These are phyloP conservation scores for Planiliza haematocheilus DNA, from an alignment of 2,113 vertebrate species.

Conservation along the genomic window DNA sequence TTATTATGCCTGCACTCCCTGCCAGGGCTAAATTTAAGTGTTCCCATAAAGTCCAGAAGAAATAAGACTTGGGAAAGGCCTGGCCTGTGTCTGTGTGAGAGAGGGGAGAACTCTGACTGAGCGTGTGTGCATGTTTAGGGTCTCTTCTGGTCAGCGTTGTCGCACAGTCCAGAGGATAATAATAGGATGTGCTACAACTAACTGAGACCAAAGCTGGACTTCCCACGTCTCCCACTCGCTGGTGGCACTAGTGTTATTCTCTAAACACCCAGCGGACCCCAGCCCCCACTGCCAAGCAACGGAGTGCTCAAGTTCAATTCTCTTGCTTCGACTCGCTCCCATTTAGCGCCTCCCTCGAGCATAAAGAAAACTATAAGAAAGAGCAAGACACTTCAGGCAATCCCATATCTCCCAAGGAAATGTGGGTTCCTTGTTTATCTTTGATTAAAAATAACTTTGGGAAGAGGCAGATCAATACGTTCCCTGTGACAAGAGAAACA, in stretches of 20 bases:
- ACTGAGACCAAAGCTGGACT: slow-evolving; percentile 78
- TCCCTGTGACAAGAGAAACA: slow-evolving; percentile 70
- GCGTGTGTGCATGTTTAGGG: slow-evolving; percentile 79
- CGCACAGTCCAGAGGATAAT: slow-evolving; percentile 82
- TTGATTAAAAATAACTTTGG: slow-evolving; percentile 86
- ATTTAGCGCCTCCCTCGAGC: slow-evolving; percentile 67
- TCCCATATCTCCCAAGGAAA: slow-evolving; percentile 79
- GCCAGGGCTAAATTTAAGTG: slow-evolving; percentile 85
- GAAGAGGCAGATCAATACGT: slow-evolving; percentile 84
- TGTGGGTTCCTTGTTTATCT: slow-evolving; percentile 82
- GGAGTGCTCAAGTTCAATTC: slow-evolving; percentile 41
- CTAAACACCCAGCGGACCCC: slow-evolving; percentile 58
- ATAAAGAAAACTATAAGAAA: slow-evolving; percentile 61
- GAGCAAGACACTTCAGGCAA: slow-evolving; percentile 63
- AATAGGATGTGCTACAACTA: slow-evolving; percentile 83
- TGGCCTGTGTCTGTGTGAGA: slow-evolving; percentile 73
- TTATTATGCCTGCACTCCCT: slow-evolving; percentile 83
- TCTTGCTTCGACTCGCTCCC: slow-evolving; percentile 47
- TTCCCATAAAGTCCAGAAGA: slow-evolving; percentile 85
- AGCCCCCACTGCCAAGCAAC: slow-evolving; percentile 11
- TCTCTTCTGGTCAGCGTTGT: slow-evolving; percentile 82
- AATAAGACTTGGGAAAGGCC: slow-evolving; percentile 84
- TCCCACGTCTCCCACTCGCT: slow-evolving; percentile 82
- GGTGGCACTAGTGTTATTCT: slow-evolving; percentile 79
- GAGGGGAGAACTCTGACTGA: slow-evolving; percentile 65